phyloP scores from a whole-genome alignment of 1,140 invertebrate species.

The Drosophila varians region DNA sequence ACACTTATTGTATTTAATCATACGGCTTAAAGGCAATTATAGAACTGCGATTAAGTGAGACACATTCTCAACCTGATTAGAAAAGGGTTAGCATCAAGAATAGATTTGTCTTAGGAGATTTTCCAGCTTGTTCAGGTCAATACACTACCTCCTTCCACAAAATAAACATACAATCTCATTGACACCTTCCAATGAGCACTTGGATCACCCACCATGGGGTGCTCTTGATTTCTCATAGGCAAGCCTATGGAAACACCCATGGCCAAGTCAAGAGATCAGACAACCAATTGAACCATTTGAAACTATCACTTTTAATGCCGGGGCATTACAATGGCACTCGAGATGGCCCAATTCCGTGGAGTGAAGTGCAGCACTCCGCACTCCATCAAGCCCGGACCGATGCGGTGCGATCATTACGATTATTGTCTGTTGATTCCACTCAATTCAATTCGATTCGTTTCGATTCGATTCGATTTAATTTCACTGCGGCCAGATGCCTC shows the following conservation, averaged over 20 bases:
- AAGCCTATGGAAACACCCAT: slow-evolving; percentile 52
- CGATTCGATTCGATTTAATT: slow-evolving; percentile 52
- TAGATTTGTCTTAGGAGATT: no score
- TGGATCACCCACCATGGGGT: slow-evolving; percentile 22
- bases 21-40: not conserved
- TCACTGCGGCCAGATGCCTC: slow-evolving; percentile 37
- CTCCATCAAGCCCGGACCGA: slow-evolving; percentile 32
- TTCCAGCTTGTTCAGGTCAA: not conserved
- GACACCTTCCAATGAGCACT: slow-evolving; percentile 3
- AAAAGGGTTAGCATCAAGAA: no score
- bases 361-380: slow-evolving; percentile 61
- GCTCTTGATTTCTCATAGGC: slow-evolving; percentile 30
- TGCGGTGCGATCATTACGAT: slow-evolving; percentile 54
- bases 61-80: no score
- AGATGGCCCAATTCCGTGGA: slow-evolving; percentile 66
- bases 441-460: slow-evolving; percentile 49
- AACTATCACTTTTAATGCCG: slow-evolving; percentile 58
- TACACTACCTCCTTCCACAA: not conserved
- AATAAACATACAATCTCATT: not conserved
- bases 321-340: slow-evolving; percentile 55
- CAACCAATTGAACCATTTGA: slow-evolving; percentile 48
- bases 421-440: slow-evolving; percentile 62
- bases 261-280: slow-evolving; percentile 50
- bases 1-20: not conserved
- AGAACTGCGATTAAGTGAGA: not conserved